A percentile compares a stretch with the other conserved stretches of the same genome.
phyloP scores from a whole-genome alignment of 2,888 invertebrate genomes.

The Eupithecia insigniata region DNA sequence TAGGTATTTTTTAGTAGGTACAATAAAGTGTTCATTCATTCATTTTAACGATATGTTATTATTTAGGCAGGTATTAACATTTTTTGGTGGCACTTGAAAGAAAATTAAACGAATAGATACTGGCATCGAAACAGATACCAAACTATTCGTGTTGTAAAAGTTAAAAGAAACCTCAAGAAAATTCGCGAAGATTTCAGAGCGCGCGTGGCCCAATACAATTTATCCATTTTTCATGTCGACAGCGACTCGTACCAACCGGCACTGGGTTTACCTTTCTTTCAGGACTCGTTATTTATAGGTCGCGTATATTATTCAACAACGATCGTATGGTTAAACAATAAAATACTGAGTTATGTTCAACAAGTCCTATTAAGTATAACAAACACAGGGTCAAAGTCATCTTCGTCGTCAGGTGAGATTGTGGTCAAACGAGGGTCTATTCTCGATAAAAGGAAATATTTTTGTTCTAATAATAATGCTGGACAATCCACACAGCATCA shows the following conservation, averaged over 20 bases:
- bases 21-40: no score
- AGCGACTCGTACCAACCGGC: conserved; percentile 78
- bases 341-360: conserved; percentile 18
- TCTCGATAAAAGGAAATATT: neutral
- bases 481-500: no score
- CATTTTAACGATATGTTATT: no score
- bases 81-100: neutral
- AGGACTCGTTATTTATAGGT: conserved; percentile 43
- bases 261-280: conserved; percentile 77
- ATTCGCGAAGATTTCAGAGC: conserved; percentile 60
- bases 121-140: neutral
- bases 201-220: conserved; percentile 74
- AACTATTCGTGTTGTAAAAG: neutral
- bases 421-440: neutral
- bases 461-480: no score
- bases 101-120: neutral
- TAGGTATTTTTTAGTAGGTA: no score
- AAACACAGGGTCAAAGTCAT: conserved; percentile 22
- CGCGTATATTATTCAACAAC: conserved; percentile 18
- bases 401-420: neutral
- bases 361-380: conserved; percentile 26
- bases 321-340: conserved; percentile 20
- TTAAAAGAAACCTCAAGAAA: neutral
- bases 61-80: no score
- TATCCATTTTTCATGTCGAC: conserved; percentile 81